A percentile compares a stretch with the other conserved stretches of the same genome.
These are phyloP conservation scores for Megaustenia siamemsis DNA, from an alignment of 2,888 invertebrate species.

Conservation along the genomic window DNA sequence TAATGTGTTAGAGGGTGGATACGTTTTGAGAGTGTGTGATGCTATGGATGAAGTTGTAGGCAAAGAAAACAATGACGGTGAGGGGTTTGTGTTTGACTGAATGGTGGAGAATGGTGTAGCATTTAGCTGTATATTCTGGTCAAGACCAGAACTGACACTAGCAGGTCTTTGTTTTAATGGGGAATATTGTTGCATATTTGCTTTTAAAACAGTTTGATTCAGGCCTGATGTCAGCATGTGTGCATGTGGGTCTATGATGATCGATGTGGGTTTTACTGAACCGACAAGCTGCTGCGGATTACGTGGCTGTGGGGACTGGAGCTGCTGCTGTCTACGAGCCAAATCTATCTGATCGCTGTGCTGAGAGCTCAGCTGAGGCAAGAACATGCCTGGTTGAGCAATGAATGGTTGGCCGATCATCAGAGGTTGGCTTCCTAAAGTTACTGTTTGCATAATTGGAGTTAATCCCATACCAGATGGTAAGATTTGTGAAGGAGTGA, in stretches of 20 bases:
- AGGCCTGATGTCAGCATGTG: slow-evolving; percentile 41
- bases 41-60: background rate
- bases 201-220: slow-evolving; percentile 25
- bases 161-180: background rate
- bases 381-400: slow-evolving; percentile 21
- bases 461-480: slow-evolving; percentile 33
- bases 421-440: slow-evolving; percentile 32
- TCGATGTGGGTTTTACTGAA: slow-evolving; percentile 4
- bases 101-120: background rate
- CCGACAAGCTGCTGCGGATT: slow-evolving; percentile 11
- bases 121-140: background rate
- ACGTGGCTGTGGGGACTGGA: background rate
- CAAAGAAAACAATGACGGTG: slow-evolving; percentile 7
- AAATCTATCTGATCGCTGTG: slow-evolving; percentile 27
- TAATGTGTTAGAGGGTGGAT: background rate
- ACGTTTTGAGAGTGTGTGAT: slow-evolving; percentile 2
- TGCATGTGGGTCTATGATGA: slow-evolving; percentile 43
- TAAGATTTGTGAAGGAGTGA: slow-evolving; percentile 19
- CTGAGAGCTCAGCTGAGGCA: slow-evolving; percentile 37
- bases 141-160: background rate
- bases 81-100: background rate
- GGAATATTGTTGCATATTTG: slow-evolving; percentile 5
- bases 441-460: slow-evolving; percentile 36
- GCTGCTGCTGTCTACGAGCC: slow-evolving; percentile 17
- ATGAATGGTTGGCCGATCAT: slow-evolving; percentile 45